Evolutionary conservation across 2,888 invertebrate species (phyloP), one percentile per base, ranked within the genome.

Genomic region (Pollenia labialis): DNA sequence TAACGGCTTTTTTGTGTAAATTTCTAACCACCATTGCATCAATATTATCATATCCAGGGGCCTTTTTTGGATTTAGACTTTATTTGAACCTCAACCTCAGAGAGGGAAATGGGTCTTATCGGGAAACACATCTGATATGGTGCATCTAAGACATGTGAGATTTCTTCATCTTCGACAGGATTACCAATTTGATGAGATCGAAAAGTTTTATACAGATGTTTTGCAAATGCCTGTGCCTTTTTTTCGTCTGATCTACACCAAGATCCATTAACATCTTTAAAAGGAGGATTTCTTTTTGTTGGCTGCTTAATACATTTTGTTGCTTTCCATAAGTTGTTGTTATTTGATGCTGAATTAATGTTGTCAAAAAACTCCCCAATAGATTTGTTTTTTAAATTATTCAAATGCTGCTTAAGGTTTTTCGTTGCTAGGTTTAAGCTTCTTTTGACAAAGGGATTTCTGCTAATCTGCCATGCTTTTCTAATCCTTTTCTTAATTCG

Each of bases 361-460:
- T 52, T n/a, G 7, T 16, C 52, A 52, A 52, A 6, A 14, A 7
- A 14, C 52, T n/a, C 52, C n/a, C 23, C 23, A 23, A 23, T 23
- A 16, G 52, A 52, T n/a, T 52, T 52, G 4, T n/a, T 52, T 16
- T 52, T 52, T n/a, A 16, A 16, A n/a, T 52, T 52, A n/a, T 52
- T 52, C n/a, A 52, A 52, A 9, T 52, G 52, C 52, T 52, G 52
- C 9, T 3, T 23, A 23, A 23, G 23, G 23, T 3, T 52, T 52
- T 52, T 52, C n/a, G n/a, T 52, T 52, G 52, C n/a, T 52, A 52
- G 16, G 52, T 52, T 52, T 52, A n/a, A 16, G 16, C 52, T n/a
- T n/a, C 52, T 52, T 52, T 52, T 52, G 16, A 16, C 52, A 52
- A 52, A 16, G 52, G 52, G 16, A n/a, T 52, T 52, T 52, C 52